Base-by-base conservation (phyloP, 2,113 vertebrate genomes). In the Nibea albiflora region DNA sequence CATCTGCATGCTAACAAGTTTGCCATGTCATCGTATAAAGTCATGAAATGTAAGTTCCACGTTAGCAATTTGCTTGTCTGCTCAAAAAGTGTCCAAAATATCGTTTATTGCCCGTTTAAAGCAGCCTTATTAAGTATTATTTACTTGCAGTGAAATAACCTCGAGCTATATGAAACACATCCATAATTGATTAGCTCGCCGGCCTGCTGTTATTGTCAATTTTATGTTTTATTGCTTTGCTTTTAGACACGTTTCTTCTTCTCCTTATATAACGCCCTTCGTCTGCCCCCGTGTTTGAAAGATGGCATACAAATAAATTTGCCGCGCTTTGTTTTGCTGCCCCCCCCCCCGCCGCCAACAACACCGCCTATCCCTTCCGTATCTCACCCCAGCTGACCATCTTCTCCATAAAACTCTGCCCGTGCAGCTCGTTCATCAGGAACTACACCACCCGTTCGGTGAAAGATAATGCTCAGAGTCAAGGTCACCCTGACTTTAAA, bases 401-500 rank as follows among this genome's bases (percentile, higher is more conserved):
- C 72, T 14, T 28, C 16, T 24, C 24, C 11, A 39, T 63, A 8
- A 35, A 54, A 24, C 42, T 14, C 26, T 44, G 31, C 17, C 14
- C 50, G 70, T 54, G 72, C 61, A 64, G 74, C 46, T 67, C 49
- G 46, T 52, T 44, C 31, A 15, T 63, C 20, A 54, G 24, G 62
- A 62, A 39, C 53, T 16, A 8, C 3, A 11, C 24, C 52, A 54
- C 4, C 20, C 2, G 9, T 26, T 61, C 14, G 11, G 19, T 28
- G 17, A 50, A 60, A 28, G 71, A 28, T 3, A 31, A 24, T n/a
- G 31, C n/a, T 49, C 63, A 15, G 16, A 74, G 24, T 69, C 47
- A 71, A 79, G 71, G 71, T 79, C 61, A 58, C 15, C 6, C 50
- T 65, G 73, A 73, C 61, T 68, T 67, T 28, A 53, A 72, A 72